Conservation (phyloP, 2,888 invertebrate species). For the Microdon myrmicae region DNA sequence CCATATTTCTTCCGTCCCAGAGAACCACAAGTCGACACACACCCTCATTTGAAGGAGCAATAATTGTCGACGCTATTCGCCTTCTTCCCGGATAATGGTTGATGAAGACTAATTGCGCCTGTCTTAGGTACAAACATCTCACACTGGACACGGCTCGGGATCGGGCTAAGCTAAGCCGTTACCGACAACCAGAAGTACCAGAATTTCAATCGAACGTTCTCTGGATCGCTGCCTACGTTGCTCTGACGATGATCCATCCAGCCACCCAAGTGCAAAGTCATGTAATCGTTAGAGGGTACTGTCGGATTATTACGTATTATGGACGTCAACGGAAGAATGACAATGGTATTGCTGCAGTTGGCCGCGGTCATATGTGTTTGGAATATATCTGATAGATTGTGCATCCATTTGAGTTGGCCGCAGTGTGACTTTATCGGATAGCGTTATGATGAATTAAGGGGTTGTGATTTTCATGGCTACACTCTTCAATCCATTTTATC, state of each 20-base stretch:
- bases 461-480: too few species aligned
- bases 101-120: constrained; percentile 52
- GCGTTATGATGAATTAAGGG: constrained; percentile 45
- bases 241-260: constrained; percentile 47
- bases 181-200: too few species aligned
- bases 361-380: constrained; percentile 15
- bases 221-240: constrained; percentile 11
- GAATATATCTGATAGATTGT: constrained; percentile 17
- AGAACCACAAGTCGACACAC: constrained; percentile 4
- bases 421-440: constrained; percentile 47
- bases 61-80: constrained; percentile 44
- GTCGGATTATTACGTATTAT: constrained; percentile 53
- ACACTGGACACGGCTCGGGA: constrained; percentile 44
- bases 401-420: constrained; percentile 38
- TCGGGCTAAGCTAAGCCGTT: too few species aligned
- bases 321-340: constrained; percentile 51
- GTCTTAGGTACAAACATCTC: constrained; percentile 48
- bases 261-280: constrained; percentile 53
- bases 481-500: too few species aligned
- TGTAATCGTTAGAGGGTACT: constrained; percentile 52
- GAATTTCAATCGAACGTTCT: too few species aligned
- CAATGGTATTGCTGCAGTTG: constrained; percentile 43
- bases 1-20: too few species aligned
- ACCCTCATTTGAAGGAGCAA: constrained; percentile 25
- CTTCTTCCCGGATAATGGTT: constrained; percentile 45